phyloP scores from a whole-genome alignment of 2,797 vertebrate species.

The Diglossa cyanea region DNA sequence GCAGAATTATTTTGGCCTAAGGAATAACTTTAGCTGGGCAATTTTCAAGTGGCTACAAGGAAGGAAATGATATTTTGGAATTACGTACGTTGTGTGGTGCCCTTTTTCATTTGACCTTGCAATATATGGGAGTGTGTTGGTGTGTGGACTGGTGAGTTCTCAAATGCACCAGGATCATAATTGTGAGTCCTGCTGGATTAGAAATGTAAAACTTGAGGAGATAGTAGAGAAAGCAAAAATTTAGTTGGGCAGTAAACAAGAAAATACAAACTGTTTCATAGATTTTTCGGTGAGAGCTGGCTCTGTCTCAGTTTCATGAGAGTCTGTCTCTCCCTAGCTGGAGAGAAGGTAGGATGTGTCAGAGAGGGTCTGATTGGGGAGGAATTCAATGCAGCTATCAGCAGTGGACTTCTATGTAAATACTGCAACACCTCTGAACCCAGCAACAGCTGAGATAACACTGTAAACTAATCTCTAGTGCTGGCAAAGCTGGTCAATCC shows the following conservation, averaged over 20 bases:
- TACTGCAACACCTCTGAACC: constrained; percentile 67
- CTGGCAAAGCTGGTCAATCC: constrained; percentile 15
- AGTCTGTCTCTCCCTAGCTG: neutral
- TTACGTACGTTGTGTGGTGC: fast-evolving
- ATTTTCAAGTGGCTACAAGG: neutral
- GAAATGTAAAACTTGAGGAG: neutral
- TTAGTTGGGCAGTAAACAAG: neutral
- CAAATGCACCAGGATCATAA: neutral
- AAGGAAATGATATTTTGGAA: neutral
- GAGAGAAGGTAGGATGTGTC: constrained; percentile 34
- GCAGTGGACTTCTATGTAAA: constrained; percentile 71
- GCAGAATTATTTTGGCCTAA: neutral
- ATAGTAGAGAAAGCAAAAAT: neutral
- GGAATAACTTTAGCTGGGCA: neutral
- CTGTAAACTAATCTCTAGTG: constrained; percentile 70
- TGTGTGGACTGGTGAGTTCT: neutral
- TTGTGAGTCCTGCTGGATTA: neutral
- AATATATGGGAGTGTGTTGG: neutral
- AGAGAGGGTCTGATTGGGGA: constrained; percentile 14
- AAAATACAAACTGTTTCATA: neutral
- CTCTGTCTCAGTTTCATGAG: neutral
- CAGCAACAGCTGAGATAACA: constrained; percentile 76
- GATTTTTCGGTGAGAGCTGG: neutral
- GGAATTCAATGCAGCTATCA: constrained; percentile 66
- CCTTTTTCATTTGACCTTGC: neutral